Evolutionary conservation across 2,888 invertebrate species (phyloP), one percentile per base, ranked within the genome.

Genomic region (Erebia ligea): DNA sequence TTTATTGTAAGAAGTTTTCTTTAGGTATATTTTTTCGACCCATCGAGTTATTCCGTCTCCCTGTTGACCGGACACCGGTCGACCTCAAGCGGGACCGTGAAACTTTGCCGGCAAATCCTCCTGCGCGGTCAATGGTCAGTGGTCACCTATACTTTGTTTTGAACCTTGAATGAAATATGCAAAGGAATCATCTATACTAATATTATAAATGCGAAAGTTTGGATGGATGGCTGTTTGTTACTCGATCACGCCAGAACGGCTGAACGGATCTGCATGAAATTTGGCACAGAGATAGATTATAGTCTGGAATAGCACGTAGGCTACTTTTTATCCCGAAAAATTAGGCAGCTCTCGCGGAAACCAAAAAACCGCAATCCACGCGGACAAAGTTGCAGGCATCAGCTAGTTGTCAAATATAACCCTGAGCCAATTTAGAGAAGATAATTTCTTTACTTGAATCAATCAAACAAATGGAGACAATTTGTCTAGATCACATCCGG

Each of bases 81-180:
- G 72, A 64, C 72, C 72, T 72, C 63, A 63, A 34, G 56, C 25
- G 64, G 54, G 67, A 54, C 72, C 72, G 70, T 67, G 72, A 70
- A 52, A 50, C 40, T 52, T 19, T 19, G 58, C 21, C 50, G 68
- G 42, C 52, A 50, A 50, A 63, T n/a, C 64, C 64, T 57, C 56
- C 63, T 25, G 48, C 62, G 21, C 67, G 58, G 67, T 72, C 69
- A 64, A 63, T 69, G 67, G 13, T 72, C 69, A 64, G 58, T 69
- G 67, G 13, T 56, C 72, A 63, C 52, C 61, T 19, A 21, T 21
- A 62, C 61, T 62, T 48, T 13, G 62, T 62, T 62, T 48, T 45
- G 62, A 21, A 21, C 45, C 61, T 61, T 13, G 19, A 11, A 42
- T 21, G 3, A 42, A n/a, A 17, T 6, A 50, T 50, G 1, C 15